Base-by-base conservation (phyloP, 2,113 vertebrate species). In the Peromyscus californicus region DNA sequence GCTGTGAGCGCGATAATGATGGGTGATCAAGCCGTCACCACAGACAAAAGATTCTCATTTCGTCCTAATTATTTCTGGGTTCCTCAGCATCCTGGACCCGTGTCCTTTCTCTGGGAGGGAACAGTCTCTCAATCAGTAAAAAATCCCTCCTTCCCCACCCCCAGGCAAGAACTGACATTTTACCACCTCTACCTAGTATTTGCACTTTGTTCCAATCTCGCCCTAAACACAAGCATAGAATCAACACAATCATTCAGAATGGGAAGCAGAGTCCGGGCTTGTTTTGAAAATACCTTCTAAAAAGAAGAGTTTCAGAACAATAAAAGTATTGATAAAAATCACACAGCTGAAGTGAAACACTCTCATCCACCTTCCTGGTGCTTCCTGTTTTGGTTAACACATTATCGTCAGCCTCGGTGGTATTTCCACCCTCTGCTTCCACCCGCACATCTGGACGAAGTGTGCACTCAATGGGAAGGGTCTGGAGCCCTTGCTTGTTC, bases 381-480 rank as follows among this genome's bases (percentile, higher is more conserved):
- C 90, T 97, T 96, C 93, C 97, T 95, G 93, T 93, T 92, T 96
- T 57, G 95, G 95, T 94, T 76, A 95, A 78, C 87, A 80, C 72
- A 10, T 78, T 76, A 59, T 83, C 63, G 75, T 72, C 39, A 72
- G 29, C 90, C 82, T 80, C 80, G 24, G 83, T 2, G 29, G 83
- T 45, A 65, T 93, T 92, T 93, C 92, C 80, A 5, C 83, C 31
- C 7, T 2, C 1, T 31, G 42, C n/a, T 85, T 82, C 74, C 67
- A 57, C 57, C 82, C 2, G 29, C 42, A 48, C 5, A 19, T 63
- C 89, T 72, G 89, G 86, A 70, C 19, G 2, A 33, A 65, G 45
- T 19, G 67, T 12, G 48, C 0, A 8, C 24, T 17, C 42, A 31
- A 29, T 33, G 72, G 51, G 1, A 36, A 2, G 72, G 86, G 36